phyloP scores from a whole-genome alignment of 2,888 invertebrate genomes.

The Clusia tigrina region DNA sequence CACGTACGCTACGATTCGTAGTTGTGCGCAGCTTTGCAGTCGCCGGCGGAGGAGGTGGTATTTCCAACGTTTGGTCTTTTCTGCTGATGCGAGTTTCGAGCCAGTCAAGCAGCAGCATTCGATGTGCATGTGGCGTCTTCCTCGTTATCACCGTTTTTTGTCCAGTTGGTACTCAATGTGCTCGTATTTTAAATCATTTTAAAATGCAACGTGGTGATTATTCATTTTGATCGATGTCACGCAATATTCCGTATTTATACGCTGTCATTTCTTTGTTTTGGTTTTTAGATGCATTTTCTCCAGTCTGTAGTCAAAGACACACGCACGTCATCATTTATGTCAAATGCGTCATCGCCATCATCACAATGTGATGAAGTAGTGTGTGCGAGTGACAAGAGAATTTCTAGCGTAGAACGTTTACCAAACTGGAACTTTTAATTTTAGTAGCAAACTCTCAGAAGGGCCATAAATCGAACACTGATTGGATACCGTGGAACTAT shows the following conservation, averaged over 20 bases:
- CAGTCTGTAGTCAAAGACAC: slow-evolving; percentile 9
- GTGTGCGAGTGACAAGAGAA: not conserved
- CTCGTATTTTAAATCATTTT: too few relatives aligned
- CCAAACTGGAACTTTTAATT: too few relatives aligned
- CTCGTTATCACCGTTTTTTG: too few relatives aligned
- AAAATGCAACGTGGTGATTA: slow-evolving; percentile 8
- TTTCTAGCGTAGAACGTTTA: not conserved
- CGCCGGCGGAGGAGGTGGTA: too few relatives aligned
- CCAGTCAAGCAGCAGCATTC: too few relatives aligned
- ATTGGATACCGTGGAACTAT: too few relatives aligned
- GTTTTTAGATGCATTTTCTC: slow-evolving; percentile 5
- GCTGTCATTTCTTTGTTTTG: not conserved
- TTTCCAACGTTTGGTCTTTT: too few relatives aligned
- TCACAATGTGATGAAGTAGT: not conserved
- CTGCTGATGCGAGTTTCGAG: too few relatives aligned
- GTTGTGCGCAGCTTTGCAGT: slow-evolving; percentile 4
- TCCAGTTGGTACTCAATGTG: too few relatives aligned
- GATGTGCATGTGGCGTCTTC: too few relatives aligned
- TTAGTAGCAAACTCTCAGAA: too few relatives aligned
- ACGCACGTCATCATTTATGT: not conserved
- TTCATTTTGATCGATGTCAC: slow-evolving; percentile 7
- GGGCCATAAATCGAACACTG: too few relatives aligned
- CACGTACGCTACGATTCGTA: slow-evolving; percentile 7
- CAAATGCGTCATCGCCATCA: not conserved
- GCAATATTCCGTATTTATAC: not conserved